Evolutionary conservation across 1,140 invertebrate species (phyloP), one percentile per base, ranked within the genome.

Genomic region (Ooceraea biroi): DNA sequence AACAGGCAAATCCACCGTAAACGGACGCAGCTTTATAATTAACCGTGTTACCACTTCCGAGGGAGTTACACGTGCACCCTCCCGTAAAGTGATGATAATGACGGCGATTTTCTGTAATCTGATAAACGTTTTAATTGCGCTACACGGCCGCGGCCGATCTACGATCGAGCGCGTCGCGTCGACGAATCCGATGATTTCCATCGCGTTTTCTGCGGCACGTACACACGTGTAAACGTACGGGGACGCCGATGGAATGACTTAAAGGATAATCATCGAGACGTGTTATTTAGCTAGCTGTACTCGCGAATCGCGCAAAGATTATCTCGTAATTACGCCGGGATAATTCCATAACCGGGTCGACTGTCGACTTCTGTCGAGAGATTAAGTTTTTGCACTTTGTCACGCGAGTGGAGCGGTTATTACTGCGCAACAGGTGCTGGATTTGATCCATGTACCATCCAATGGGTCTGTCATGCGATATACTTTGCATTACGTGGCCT

Each of bases 121-220:
- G 90, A 90, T 91, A 89, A 91, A 85, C 63, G 72, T n/a, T 88
- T 91, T 90, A 91, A 92, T 92, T 91, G 83, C 68, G 50, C 44
- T 27, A 25, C 74, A 55, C 3, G n/a, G 17, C 36, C 50, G 41
- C 17, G 22, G 22, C 19, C 12, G 17, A 12, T 17, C 30, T 46
- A 41, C 7, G 12, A 72, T 44, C n/a, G n/a, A 30, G 36, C 22
- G 22, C 65, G 36, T 19, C 27, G 17, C 27, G 27, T 48, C 44
- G 3, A 12, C 19, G 5, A 19, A 44, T 74, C 72, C 12, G 14
- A 60, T n/a, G 17, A 3, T 14, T 22, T 36, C 27, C 25, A 58
- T 17, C 60, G 14, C 12, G 19, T 19, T 66, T 69, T 69, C 76
- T 27, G 66, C 61, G 61, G n/a, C n/a, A n/a, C 30, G 30, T 25